Evolutionary conservation across 2,113 vertebrate species (phyloP), one percentile per base, ranked within the genome.

Genomic region (Trochalopteron elliotii): DNA sequence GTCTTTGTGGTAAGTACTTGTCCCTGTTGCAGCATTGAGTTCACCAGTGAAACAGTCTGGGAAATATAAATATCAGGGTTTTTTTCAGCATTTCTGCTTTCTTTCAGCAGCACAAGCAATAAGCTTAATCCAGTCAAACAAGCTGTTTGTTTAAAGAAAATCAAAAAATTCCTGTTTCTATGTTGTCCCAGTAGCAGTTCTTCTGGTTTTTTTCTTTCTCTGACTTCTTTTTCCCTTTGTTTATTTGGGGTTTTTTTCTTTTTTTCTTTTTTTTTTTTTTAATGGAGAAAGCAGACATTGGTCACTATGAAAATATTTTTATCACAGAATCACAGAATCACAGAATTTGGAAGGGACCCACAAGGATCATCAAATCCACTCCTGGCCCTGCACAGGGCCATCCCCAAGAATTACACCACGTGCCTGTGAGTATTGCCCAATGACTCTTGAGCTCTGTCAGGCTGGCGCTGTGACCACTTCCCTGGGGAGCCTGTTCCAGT

Each of bases 181-280:
- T 5, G 5, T 19, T 53, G n/a, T 55, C 10, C 15, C 30, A 93
- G 25, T 27, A 87, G 61, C 70, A 53, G 14, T 44, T 23, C 7
- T 93, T 95, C 88, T 83, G 53, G 1, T 15, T 50, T 95, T 93
- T 49, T 88, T 89, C 69, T 93, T 83, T 57, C 65, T 87, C 63
- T 25, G 16, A 45, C 55, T 68, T 72, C 1, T 33, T 74, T 83
- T 90, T 33, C 19, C 8, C 63, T 94, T 88, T 16, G 1, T 31
- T 37, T 30, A 12, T 25, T 87, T 94, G 33, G 5, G 21, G 44
- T 11, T 45, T 11, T 21, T 82, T 88, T 60, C 37, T 19, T 6
- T 11, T 23, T 49, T 49, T 49, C 21, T 8, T 49, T 71, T 91
- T 31, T 75, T 63, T 37, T 91, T 37, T n/a, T 96, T 39, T 67